These are phyloP conservation scores for Ommatoiulus sabulosus DNA, from an alignment of 2,888 invertebrate species.

Conservation along the genomic window DNA sequence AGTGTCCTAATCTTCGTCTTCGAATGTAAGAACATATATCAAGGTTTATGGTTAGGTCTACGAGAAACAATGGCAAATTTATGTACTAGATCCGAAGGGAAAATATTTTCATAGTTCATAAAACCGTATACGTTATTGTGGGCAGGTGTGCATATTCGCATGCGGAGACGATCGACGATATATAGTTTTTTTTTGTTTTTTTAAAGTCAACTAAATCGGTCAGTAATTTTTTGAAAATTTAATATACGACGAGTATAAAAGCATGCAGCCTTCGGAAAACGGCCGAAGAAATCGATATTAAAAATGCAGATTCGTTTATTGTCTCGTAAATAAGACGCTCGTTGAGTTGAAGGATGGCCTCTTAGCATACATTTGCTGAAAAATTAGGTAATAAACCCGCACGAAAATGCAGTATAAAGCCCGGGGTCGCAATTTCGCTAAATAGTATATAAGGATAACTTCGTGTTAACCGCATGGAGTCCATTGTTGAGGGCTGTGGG, in stretches of 20 bases:
- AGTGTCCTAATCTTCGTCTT: not conserved
- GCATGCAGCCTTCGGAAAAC: not conserved
- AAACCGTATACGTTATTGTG: not conserved
- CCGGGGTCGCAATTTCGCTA: constrained; percentile 29
- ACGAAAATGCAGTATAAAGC: constrained; percentile 43
- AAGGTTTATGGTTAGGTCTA: not conserved
- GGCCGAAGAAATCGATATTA: not conserved
- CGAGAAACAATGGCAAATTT: constrained; percentile 15
- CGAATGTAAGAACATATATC: not conserved
- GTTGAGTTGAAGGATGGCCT: constrained; percentile 40
- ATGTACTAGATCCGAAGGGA: constrained; percentile 22
- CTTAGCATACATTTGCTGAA: constrained; percentile 38
- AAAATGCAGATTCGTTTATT: constrained; percentile 26
- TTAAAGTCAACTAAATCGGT: not conserved
- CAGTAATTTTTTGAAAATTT: constrained; percentile 5
- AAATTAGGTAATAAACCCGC: constrained; percentile 40
- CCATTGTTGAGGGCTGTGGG: constrained; percentile 43
- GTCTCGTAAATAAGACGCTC: constrained; percentile 22
- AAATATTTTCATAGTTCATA: constrained; percentile 43
- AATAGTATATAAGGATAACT: constrained; percentile 24
- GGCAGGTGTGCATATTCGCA: constrained; percentile 24
- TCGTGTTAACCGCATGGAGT: constrained; percentile 36
- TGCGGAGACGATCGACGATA: not conserved
- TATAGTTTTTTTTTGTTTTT: too few relatives aligned
- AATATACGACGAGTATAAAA: not conserved